A percentile compares a stretch with the other conserved stretches of the same genome.
Conservation (phyloP, 2,888 invertebrate genomes). For the Rhamphomyia laevipes region DNA sequence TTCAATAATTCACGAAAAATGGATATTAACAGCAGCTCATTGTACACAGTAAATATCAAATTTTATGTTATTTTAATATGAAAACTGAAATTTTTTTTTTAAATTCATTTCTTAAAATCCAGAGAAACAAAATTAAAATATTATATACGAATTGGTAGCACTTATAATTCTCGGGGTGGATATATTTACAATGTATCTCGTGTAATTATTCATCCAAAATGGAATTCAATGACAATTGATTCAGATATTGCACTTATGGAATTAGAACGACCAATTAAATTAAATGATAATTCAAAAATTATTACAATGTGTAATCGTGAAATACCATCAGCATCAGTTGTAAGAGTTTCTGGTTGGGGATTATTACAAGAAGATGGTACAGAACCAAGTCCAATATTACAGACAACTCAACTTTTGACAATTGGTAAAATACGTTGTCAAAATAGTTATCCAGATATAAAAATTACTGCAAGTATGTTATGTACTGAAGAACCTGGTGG, state of each 20-base stretch:
- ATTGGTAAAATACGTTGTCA: neutral
- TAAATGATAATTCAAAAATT: neutral
- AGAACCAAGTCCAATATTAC: neutral
- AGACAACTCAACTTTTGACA: neutral
- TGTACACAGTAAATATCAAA: constrained; percentile 3
- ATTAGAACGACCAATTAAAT: neutral
- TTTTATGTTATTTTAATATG: neutral
- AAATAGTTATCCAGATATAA: neutral
- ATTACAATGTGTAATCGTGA: neutral
- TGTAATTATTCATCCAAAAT: neutral
- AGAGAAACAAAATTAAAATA: neutral
- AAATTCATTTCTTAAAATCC: neutral
- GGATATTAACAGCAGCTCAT: constrained; percentile 9
- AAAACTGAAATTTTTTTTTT: too few relatives aligned
- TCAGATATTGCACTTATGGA: neutral
- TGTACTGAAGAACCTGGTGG: neutral
- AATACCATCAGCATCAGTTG: too few relatives aligned
- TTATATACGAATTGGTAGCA: neutral
- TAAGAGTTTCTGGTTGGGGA: neutral
- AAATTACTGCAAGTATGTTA: neutral
- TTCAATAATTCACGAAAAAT: constrained; percentile 5
- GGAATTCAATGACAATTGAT: neutral
- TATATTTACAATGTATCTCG: constrained; percentile 1
- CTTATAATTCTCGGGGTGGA: neutral
- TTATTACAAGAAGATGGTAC: neutral